A percentile compares a stretch with the other conserved stretches of the same genome.
These are phyloP conservation scores for Troides oblongomaculatus DNA, from an alignment of 2,888 invertebrate genomes.

Conservation along the genomic window DNA sequence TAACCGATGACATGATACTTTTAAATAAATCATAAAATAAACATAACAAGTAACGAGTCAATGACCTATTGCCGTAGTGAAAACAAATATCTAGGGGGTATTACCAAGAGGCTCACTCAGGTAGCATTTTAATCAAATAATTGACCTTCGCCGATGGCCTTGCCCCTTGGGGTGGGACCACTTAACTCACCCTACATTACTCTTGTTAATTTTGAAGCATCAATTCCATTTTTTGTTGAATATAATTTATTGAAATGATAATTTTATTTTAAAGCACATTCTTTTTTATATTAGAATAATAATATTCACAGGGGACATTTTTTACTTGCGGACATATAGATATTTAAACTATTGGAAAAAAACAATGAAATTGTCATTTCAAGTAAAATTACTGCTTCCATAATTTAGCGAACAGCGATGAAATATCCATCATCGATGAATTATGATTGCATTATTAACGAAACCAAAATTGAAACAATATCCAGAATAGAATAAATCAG, in stretches of 20 bases:
- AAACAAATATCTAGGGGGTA: constrained; percentile 7
- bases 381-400: too few relatives aligned
- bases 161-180: constrained; percentile 36
- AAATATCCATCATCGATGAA: too few relatives aligned
- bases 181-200: constrained; percentile 3
- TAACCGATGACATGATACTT: neutral
- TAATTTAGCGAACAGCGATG: too few relatives aligned
- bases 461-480: too few relatives aligned
- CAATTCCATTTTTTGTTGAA: constrained; percentile 7
- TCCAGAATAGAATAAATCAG: too few relatives aligned
- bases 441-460: too few relatives aligned
- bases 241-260: neutral
- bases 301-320: too few relatives aligned
- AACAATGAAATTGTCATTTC: too few relatives aligned
- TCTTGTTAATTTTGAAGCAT: constrained; percentile 11
- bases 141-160: constrained; percentile 57
- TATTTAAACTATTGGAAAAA: too few relatives aligned
- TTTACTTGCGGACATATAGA: too few relatives aligned
- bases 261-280: neutral
- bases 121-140: constrained; percentile 51
- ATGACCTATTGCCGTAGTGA: constrained; percentile 13
- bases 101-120: constrained; percentile 14
- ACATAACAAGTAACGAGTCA: neutral
- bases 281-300: too few relatives aligned
- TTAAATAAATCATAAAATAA: neutral